Evolutionary conservation across 64 coral and sea anemone species (phyloP).

Genomic region (Porites lutea): DNA sequence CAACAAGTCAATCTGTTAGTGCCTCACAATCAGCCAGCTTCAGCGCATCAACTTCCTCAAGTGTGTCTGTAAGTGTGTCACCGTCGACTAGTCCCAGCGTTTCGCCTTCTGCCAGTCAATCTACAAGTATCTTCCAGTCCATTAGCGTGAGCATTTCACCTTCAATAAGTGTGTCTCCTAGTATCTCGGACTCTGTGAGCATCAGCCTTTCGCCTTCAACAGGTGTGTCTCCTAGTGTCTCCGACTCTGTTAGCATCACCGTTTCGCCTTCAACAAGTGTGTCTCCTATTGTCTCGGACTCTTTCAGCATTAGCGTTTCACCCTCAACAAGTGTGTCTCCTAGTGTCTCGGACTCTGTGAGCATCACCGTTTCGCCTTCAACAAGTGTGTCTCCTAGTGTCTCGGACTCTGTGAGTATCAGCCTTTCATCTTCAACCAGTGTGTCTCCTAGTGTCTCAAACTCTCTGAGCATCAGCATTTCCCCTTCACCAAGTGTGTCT

Average conservation of each 20-base stretch:
- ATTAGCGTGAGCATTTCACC: too few species aligned
- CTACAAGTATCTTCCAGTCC: too few species aligned
- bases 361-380: not conserved
- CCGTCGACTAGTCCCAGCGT: too few species aligned
- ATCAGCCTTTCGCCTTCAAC: not conserved
- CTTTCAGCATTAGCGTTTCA: not conserved
- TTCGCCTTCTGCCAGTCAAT: too few species aligned
- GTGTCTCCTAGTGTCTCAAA: not conserved
- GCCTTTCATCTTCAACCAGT: not conserved
- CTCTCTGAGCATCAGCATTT: not conserved
- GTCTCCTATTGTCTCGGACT: not conserved
- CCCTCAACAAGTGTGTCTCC: not conserved
- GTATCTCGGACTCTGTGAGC: not conserved
- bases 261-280: not conserved
- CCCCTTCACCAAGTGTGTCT: not conserved
- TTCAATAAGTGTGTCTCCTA: too few species aligned
- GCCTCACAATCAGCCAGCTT: too few species aligned
- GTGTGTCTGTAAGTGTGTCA: too few species aligned
- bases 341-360: not conserved
- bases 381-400: not conserved
- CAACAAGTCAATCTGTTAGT: too few species aligned
- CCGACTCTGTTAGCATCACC: not conserved
- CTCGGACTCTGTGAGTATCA: not conserved
- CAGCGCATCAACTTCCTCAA: too few species aligned
- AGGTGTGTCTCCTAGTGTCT: not conserved